These are phyloP conservation scores for Argyresthia goedartella DNA, from an alignment of 2,888 invertebrate genomes.

Conservation along the genomic window DNA sequence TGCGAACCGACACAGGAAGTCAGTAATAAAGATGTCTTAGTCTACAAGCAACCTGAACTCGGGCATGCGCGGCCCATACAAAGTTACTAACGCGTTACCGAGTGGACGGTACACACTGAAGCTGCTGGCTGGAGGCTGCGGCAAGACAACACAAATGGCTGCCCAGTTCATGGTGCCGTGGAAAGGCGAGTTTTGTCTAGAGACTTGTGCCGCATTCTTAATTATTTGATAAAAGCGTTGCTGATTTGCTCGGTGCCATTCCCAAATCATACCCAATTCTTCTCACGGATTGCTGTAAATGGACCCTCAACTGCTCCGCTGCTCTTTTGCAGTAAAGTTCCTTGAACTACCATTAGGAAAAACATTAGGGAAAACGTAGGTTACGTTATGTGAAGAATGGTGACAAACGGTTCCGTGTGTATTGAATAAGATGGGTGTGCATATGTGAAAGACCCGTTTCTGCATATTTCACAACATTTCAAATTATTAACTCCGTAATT, in stretches of 20 bases:
- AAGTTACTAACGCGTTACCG: constrained; percentile 5
- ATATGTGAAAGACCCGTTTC: not conserved
- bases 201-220: not conserved
- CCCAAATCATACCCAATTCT: not conserved
- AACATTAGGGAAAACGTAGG: not conserved
- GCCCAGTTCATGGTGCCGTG: constrained; percentile 2
- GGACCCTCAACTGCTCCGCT: no score
- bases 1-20: not conserved
- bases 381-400: not conserved
- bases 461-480: no score
- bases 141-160: not conserved
- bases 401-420: not conserved
- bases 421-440: not conserved
- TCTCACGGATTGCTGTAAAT: no score
- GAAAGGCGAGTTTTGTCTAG: not conserved
- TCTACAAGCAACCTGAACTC: constrained; percentile 8
- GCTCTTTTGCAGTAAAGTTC: not conserved
- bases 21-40: constrained; percentile 7
- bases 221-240: not conserved
- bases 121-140: not conserved
- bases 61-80: constrained; percentile 11
- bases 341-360: not conserved
- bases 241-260: not conserved
- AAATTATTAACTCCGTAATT: no score
- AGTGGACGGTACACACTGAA: constrained; percentile 8